Evolutionary conservation across 2,113 vertebrate species (phyloP).

Genomic region (Anolis sagrei): DNA sequence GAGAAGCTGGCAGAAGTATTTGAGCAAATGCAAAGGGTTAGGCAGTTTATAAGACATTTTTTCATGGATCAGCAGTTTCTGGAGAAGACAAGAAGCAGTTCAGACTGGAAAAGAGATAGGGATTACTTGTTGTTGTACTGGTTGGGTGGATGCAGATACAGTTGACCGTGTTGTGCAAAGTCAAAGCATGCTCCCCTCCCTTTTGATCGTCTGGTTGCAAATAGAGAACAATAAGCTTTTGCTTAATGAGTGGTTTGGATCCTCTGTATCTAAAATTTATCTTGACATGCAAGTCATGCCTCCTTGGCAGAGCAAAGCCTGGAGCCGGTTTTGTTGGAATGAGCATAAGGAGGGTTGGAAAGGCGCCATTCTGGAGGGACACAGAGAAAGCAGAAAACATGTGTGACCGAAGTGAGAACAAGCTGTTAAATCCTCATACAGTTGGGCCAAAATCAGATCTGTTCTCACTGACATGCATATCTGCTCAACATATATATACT

Average conservation of each 20-base stretch:
- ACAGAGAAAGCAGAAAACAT: neutral
- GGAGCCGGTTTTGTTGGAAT: neutral
- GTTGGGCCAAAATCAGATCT: neutral
- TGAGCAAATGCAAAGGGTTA: neutral
- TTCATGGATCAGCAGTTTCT: neutral
- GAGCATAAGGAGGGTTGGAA: neutral
- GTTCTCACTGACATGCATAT: neutral
- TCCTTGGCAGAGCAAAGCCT: neutral
- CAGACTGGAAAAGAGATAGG: neutral
- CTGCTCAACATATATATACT: neutral
- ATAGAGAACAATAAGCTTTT: neutral
- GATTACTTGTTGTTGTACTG: neutral
- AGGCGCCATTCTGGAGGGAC: neutral
- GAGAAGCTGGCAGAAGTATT: neutral
- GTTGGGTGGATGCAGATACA: neutral
- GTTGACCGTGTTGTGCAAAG: neutral
- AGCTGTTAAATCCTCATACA: neutral
- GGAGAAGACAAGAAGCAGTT: neutral
- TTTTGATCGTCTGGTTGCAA: neutral
- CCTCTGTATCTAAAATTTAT: neutral
- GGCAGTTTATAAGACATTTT: neutral
- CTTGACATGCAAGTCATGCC: constrained; percentile 5
- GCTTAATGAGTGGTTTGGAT: neutral
- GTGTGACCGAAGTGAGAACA: too few species aligned
- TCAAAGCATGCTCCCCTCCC: neutral